Conservation (phyloP, 2,113 vertebrate genomes). For the Lepus americanus region DNA sequence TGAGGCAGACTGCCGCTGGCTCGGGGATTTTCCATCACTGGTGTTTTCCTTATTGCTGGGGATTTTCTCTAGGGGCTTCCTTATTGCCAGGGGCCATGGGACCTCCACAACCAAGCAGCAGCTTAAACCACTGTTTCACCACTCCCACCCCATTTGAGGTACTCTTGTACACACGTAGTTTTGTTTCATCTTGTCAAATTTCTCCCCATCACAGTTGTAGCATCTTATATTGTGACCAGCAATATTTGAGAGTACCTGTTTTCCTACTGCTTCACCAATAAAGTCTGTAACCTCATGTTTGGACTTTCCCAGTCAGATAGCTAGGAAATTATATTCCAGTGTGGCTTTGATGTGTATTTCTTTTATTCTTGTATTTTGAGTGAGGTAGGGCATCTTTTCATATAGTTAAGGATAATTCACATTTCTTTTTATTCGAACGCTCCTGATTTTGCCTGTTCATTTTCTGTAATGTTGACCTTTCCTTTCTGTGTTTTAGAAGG, state of each 20-base stretch:
- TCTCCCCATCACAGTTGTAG: not conserved
- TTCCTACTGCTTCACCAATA: not conserved
- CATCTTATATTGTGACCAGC: not conserved
- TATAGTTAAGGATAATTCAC: not conserved
- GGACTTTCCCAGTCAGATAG: not conserved
- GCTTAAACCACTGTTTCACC: too few species aligned
- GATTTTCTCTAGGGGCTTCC: too few species aligned
- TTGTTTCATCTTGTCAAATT: not conserved
- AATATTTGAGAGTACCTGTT: not conserved
- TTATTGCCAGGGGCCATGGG: too few species aligned
- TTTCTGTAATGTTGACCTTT: not conserved
- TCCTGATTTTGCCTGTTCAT: not conserved
- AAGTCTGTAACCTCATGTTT: not conserved
- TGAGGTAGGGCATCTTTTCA: not conserved
- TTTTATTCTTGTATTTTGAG: not conserved
- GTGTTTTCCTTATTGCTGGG: too few species aligned
- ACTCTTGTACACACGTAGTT: not conserved
- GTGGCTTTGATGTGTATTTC: too few species aligned
- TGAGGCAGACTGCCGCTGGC: too few species aligned
- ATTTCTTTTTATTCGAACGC: not conserved
- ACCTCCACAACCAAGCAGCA: too few species aligned
- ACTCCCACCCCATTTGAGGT: too few species aligned
- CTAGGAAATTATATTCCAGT: not conserved
- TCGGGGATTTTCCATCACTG: too few species aligned
- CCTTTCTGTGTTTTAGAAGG: not conserved